Conservation (phyloP, 2,113 vertebrate genomes). For the Pristiophorus japonicus region DNA sequence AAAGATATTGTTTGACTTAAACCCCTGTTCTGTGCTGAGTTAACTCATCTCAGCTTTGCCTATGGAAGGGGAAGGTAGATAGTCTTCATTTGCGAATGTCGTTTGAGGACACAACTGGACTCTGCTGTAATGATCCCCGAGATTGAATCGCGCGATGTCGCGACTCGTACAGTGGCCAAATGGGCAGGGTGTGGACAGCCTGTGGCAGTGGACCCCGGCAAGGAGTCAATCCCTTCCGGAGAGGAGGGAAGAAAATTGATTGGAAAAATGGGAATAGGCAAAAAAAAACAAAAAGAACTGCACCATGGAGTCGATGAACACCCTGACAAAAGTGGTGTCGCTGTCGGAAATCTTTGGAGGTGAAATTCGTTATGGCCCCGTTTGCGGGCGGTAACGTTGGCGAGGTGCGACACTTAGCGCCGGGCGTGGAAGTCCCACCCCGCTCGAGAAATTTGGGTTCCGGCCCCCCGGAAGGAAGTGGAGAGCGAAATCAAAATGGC, state of each 20-base stretch:
- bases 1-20: neutral
- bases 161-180: neutral
- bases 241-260: neutral
- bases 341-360: neutral
- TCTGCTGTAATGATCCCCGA: neutral
- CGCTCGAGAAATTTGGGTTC: no score
- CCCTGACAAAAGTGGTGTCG: no score
- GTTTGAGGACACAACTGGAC: neutral
- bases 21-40: neutral
- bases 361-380: no score
- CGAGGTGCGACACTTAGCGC: no score
- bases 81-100: neutral
- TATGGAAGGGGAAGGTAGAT: neutral
- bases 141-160: neutral
- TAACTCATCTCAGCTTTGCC: neutral
- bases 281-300: neutral
- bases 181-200: no score
- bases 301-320: neutral
- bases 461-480: no score
- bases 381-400: no score
- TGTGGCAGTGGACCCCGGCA: neutral
- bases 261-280: neutral
- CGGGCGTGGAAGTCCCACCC: no score
- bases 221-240: neutral
- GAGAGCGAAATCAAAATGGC: no score